Conservation (phyloP, 2,888 invertebrate genomes). For the Eilema depressum region DNA sequence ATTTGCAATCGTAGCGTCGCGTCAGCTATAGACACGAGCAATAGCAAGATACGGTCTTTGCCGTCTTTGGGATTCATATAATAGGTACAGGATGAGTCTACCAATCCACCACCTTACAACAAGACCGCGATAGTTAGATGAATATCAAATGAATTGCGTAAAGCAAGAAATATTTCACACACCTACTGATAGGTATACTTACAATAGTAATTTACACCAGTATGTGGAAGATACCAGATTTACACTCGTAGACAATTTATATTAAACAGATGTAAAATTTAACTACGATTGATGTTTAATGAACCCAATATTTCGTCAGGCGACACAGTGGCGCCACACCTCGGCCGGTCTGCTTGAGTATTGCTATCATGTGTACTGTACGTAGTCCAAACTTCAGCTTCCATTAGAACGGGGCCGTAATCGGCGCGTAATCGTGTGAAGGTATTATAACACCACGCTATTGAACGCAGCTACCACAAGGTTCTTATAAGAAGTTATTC, state of each 20-base stretch:
- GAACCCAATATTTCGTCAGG: constrained; percentile 38
- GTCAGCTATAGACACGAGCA: too few species aligned
- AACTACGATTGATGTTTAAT: constrained; percentile 34
- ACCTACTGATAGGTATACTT: not conserved
- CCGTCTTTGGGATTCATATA: too few species aligned
- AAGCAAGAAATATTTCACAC: constrained; percentile 35
- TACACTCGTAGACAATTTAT: constrained; percentile 22
- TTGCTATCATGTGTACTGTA: constrained; percentile 34
- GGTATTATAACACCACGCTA: constrained; percentile 73
- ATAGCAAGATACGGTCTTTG: too few species aligned
- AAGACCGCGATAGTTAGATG: not conserved
- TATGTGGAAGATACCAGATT: constrained; percentile 10
- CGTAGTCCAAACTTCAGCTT: constrained; percentile 53
- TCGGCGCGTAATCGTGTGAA: constrained; percentile 78
- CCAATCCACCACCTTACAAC: too few species aligned
- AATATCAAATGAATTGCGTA: constrained; percentile 26
- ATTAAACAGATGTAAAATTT: constrained; percentile 26
- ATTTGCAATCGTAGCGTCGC: too few species aligned
- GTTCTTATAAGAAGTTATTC: constrained; percentile 78
- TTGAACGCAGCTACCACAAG: constrained; percentile 78
- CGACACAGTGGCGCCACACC: constrained; percentile 46
- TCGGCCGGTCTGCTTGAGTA: constrained; percentile 35
- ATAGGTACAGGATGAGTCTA: too few species aligned
- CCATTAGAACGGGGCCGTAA: constrained; percentile 70
- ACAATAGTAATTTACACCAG: constrained; percentile 7